A percentile compares a stretch with the other conserved stretches of the same genome.
Evolutionary conservation across 2,113 vertebrate species (phyloP).

Genomic region (Piprites chloris): DNA sequence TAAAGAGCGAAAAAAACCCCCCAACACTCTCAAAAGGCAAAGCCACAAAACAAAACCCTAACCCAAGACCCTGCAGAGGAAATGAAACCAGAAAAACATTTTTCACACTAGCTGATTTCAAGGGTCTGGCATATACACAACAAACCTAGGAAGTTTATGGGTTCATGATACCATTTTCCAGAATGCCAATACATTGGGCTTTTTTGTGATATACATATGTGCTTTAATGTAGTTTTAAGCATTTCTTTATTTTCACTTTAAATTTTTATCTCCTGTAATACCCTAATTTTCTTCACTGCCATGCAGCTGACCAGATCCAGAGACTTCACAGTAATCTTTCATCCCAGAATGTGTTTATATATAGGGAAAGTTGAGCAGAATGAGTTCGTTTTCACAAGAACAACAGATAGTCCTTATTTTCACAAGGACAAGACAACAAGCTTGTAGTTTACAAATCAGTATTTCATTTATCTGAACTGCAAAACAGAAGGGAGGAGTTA

Average conservation of each 20-base stretch:
- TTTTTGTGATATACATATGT: neutral
- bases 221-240: neutral
- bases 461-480: slow-evolving; percentile 28
- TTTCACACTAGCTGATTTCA: neutral
- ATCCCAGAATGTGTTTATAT: neutral
- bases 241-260: neutral
- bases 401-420: slow-evolving; percentile 7
- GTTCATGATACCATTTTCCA: neutral
- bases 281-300: neutral
- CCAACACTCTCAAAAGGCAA: neutral
- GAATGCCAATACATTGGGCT: neutral
- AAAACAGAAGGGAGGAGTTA: slow-evolving; percentile 9
- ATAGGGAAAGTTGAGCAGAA: neutral
- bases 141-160: neutral
- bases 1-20: neutral
- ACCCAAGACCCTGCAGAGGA: neutral
- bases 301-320: neutral
- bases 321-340: neutral
- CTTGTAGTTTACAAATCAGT: slow-evolving; percentile 36
- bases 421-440: slow-evolving; percentile 1
- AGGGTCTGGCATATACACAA: neutral
- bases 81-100: neutral
- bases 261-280: neutral
- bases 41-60: neutral
- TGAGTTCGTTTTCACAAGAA: slow-evolving; percentile 19